phyloP scores from a whole-genome alignment of 1,140 invertebrate genomes.

The Acyrthosiphon pisum region DNA sequence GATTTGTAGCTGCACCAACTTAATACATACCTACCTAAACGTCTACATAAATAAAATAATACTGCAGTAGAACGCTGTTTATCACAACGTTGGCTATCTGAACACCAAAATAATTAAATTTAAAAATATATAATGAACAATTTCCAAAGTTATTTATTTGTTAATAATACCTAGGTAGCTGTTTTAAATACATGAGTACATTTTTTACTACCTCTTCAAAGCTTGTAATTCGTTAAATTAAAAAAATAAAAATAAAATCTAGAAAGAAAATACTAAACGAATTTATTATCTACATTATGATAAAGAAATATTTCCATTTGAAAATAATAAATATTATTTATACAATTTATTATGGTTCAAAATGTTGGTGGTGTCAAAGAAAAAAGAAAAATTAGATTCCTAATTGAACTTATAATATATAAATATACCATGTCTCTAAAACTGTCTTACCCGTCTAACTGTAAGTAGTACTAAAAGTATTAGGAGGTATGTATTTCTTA shows the following conservation, averaged over 20 bases:
- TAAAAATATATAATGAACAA: not conserved
- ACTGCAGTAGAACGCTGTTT: not conserved
- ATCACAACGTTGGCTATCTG: not conserved
- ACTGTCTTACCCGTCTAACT: too few relatives aligned
- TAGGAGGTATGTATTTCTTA: not conserved
- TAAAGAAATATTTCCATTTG: not conserved
- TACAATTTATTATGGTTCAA: not conserved
- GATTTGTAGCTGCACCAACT: not conserved
- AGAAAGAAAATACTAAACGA: too few relatives aligned
- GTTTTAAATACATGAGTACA: not conserved
- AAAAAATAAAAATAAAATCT: not conserved
- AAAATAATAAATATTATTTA: not conserved
- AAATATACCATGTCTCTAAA: too few relatives aligned
- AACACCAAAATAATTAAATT: not conserved
- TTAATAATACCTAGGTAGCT: not conserved
- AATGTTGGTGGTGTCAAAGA: not conserved
- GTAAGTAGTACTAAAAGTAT: too few relatives aligned
- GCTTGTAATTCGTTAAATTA: not conserved
- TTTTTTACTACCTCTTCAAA: not conserved
- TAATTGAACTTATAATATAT: not conserved
- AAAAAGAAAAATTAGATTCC: not conserved
- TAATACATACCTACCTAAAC: not conserved
- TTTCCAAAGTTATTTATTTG: not conserved
- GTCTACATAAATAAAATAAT: conserved; percentile 1
- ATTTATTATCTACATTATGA: not conserved